phyloP scores from a whole-genome alignment of 2,113 vertebrate genomes.

The Pimephales promelas region DNA sequence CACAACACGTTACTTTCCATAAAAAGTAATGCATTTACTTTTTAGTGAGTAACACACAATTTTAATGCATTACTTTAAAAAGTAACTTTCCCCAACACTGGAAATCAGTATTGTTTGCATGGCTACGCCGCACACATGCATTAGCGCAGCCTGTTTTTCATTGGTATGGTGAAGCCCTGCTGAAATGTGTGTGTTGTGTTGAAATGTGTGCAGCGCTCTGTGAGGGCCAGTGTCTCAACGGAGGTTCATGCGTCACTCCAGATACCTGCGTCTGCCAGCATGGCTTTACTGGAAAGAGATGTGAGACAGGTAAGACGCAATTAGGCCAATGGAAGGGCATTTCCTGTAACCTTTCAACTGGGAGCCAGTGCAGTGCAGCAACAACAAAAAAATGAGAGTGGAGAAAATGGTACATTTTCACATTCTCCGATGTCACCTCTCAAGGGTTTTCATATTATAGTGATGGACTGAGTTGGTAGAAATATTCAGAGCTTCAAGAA shows the following conservation, averaged over 20 bases:
- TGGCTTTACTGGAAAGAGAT: slow-evolving; percentile 85
- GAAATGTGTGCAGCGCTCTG: slow-evolving; percentile 79
- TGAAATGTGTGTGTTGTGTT: slow-evolving; percentile 48
- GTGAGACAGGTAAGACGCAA: slow-evolving; percentile 80
- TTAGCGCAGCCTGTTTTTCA: not conserved
- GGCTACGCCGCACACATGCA: not conserved
- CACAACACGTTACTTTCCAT: too few relatives aligned
- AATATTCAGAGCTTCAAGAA: not conserved
- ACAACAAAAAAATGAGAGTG: not conserved
- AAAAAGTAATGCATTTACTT: too few relatives aligned
- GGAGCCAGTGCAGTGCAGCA: not conserved
- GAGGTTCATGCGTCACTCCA: slow-evolving; percentile 84
- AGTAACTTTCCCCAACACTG: too few relatives aligned
- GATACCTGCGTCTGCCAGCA: slow-evolving; percentile 85
- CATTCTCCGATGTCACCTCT: not conserved
- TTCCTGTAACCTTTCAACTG: slow-evolving; percentile 5
- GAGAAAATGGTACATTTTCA: not conserved
- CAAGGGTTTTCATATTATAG: not conserved
- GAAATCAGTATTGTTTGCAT: not conserved
- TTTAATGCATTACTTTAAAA: too few relatives aligned
- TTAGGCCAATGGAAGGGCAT: not conserved
- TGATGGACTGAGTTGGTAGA: not conserved
- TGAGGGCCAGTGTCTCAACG: slow-evolving; percentile 83
- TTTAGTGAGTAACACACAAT: too few relatives aligned
- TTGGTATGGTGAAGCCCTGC: not conserved